Evolutionary conservation across 2,113 vertebrate genomes (phyloP), one percentile per base, ranked within the genome.

Genomic region (Brienomyrus longianalis): DNA sequence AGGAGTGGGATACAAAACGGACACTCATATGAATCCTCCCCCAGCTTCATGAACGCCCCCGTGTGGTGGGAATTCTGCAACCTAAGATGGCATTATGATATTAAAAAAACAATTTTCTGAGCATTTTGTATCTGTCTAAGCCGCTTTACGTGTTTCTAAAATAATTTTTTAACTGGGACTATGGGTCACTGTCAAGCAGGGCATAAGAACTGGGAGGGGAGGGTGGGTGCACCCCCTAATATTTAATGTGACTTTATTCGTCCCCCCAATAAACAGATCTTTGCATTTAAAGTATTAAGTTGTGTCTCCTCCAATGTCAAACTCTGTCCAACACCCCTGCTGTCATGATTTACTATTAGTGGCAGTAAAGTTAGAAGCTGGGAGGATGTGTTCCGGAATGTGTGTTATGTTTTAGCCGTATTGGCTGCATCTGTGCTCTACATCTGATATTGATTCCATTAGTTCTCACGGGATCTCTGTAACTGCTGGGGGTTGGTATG

Each of bases 11-110:
- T 74, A 84, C 62, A 31, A 77, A 62, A 87, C 52, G 54, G 74
- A 86, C n/a, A 74, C 17, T 70, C 89, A 89, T 88, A 17, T 48
- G 52, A 52, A 83, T 90, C 84, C 70, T 83, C 83, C 48, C 83
- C 45, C 39, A 45, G 35, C 27, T 50, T 77, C 70, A 23, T 56
- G 31, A 56, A 27, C 15, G 23, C 54, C 88, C 39, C 39, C 56
- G 48, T 31, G 84, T 70, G 86, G 23, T n/a, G 43, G 47, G 27
- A 83, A 35, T 51, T 15, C 45, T 0, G 3, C 59, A 86, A 50
- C 84, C 39, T 77, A 51, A 86, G 45, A 86, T 3, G 23, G 48
- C 45, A 86, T 31, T 39, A 70, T 4, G 9, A 70, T 31, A 31
- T 70, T 62, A 21, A 27, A 66, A 27, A 70, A 13, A 31, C n/a